Conservation (phyloP, 2,888 invertebrate species). For the Spicauda simplicius region DNA sequence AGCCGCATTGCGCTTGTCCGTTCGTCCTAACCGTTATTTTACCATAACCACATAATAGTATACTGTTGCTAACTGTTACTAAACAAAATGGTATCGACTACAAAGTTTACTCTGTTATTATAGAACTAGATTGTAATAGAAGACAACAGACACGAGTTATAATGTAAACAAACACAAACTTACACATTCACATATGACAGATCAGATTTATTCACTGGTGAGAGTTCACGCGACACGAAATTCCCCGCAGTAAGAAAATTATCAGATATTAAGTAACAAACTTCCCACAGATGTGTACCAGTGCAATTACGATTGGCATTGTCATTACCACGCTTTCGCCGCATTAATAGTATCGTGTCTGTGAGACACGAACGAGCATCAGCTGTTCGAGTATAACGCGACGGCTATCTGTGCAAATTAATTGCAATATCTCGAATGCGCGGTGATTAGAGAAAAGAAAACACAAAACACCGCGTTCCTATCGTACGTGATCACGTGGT, state of each 20-base stretch:
- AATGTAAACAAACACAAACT: background rate
- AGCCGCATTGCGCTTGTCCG: conserved; percentile 36
- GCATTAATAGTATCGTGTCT: conserved; percentile 65
- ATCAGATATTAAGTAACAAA: conserved; percentile 49
- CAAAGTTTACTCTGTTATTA: background rate
- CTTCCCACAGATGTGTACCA: conserved; percentile 44
- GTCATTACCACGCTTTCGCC: conserved; percentile 69
- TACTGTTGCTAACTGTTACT: conserved; percentile 1
- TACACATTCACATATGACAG: background rate
- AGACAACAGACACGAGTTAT: background rate
- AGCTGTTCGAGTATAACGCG: conserved; percentile 64
- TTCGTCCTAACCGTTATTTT: conserved; percentile 17
- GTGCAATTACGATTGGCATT: conserved; percentile 44
- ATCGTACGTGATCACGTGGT: conserved; percentile 22
- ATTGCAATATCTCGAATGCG: conserved; percentile 64
- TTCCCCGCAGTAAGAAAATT: conserved; percentile 34
- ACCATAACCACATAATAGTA: conserved; percentile 15
- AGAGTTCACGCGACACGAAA: conserved; percentile 13
- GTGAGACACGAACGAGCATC: conserved; percentile 64
- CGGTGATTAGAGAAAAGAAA: conserved; percentile 43
- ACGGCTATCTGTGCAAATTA: conserved; percentile 60
- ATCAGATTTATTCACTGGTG: conserved; percentile 16
- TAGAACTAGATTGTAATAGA: background rate
- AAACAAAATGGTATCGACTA: background rate
- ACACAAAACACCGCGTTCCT: conserved; percentile 40